Evolutionary conservation across 2,888 invertebrate genomes (phyloP).

Genomic region (Cephus spinipes): DNA sequence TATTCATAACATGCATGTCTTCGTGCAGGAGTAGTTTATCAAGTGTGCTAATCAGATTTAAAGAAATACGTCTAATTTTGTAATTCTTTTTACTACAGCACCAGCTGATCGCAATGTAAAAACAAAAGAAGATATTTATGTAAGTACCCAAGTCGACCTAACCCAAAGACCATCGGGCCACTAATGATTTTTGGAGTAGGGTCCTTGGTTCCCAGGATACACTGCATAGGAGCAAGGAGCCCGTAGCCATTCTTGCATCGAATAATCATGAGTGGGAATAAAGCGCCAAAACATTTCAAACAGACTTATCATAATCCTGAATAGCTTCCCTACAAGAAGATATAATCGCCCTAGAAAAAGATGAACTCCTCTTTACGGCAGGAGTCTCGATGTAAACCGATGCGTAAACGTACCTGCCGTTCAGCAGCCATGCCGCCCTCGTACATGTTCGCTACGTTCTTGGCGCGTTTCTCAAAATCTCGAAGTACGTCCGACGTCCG

Average conservation of each 20-base stretch:
- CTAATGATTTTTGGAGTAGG: not conserved
- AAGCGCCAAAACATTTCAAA: not conserved
- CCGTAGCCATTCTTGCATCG: not conserved
- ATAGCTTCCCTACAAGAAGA: not conserved
- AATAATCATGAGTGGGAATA: not conserved
- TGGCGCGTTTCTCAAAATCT: not conserved
- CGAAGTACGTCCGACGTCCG: not conserved
- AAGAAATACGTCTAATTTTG: not conserved
- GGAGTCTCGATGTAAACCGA: not conserved
- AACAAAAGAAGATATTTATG: not conserved
- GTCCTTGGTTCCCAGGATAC: not conserved
- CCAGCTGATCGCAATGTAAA: not conserved
- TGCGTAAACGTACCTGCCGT: slow-evolving; percentile 56
- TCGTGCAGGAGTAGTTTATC: not conserved
- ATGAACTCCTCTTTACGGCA: not conserved
- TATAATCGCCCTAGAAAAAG: not conserved
- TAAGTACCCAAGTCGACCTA: not conserved
- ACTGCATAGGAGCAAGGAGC: not conserved
- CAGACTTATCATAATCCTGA: not conserved
- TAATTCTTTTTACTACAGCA: not conserved
- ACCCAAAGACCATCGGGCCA: not conserved
- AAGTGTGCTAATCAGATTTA: not conserved
- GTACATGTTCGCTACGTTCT: slow-evolving; percentile 52
- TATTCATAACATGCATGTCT: not conserved
- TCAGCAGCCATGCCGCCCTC: slow-evolving; percentile 62